Evolutionary conservation across 2,113 vertebrate species (phyloP), one percentile per base, ranked within the genome.

Genomic region (Oxyura jamaicensis): DNA sequence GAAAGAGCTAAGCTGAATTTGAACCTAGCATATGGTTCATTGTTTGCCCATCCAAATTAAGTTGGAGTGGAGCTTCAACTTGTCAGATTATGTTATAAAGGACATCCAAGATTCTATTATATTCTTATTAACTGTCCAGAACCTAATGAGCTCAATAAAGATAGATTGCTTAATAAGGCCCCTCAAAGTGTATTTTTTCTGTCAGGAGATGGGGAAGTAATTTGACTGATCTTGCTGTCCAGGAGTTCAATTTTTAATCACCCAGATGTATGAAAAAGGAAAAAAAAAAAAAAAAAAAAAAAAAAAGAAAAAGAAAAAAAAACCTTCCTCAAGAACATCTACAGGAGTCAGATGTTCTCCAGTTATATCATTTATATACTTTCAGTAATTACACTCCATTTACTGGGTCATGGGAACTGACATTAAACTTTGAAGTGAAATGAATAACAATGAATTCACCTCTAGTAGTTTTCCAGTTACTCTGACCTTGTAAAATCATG

Each of bases 361-460:
- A 91, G 68, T 97, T 97, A 94, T 93, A 84, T 94, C 92, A 95
- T 96, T 97, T 95, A 98, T 96, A 95, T 94, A 94, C 93, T 97
- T 97, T 86, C n/a, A 67, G 92, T 98, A 97, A 98, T 98, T 98
- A 96, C 88, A 88, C 93, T 97, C 91, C 97, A 97, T 98, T 98
- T 98, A 96, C 94, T 96, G 95, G 97, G 97, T 98, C 97, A 97
- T 90, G 91, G 95, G 94, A 97, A 97, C 91, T 95, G 97, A 94
- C 93, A 97, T 97, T 97, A 96, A 96, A 87, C 93, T 97, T 96
- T 96, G 93, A 97, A 97, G 92, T 96, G 92, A 96, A 97, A 96
- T 95, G 94, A 97, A 96, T 97, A 96, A 94, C 96, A 98, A 98
- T 97, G 93, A 97, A 91, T 97, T 97, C 93, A 97, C 94, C 81